Percentiles rank a stretch among this genome's conserved stretches.
phyloP scores from a whole-genome alignment of 2,888 invertebrate genomes.

The Polyommatus iphigenia region DNA sequence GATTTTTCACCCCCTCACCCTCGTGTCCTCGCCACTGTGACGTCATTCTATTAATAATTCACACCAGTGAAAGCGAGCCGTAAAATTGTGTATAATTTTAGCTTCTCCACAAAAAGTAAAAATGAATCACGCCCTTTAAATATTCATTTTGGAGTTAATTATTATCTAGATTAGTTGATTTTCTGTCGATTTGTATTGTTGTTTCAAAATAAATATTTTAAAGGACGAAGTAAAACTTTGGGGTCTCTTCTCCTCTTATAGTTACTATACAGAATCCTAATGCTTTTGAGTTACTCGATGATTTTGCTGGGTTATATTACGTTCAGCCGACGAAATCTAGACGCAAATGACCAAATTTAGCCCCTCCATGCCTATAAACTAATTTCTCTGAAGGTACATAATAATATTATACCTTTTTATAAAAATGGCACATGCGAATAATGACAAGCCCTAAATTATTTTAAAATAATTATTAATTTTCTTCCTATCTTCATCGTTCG shows the following conservation, averaged over 20 bases:
- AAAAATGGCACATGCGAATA: neutral
- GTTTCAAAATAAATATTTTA: neutral
- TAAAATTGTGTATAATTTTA: slow-evolving; percentile 19
- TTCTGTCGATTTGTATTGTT: neutral
- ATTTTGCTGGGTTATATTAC: no score
- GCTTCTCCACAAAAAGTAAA: slow-evolving; percentile 8
- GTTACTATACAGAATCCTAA: no score
- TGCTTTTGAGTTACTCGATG: no score
- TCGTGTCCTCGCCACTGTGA: slow-evolving; percentile 1
- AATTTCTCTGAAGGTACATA: neutral
- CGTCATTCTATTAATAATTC: slow-evolving; percentile 9
- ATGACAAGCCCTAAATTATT: neutral
- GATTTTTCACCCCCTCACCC: neutral
- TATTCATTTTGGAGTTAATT: neutral
- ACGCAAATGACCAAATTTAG: no score
- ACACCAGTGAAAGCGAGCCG: neutral
- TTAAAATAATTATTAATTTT: slow-evolving; percentile 6
- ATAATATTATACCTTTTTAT: neutral
- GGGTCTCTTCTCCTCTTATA: no score
- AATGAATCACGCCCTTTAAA: neutral
- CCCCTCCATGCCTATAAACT: no score
- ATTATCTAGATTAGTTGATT: neutral
- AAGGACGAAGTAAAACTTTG: no score
- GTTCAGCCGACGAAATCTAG: no score
- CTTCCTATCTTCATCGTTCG: neutral